Percentiles rank a stretch among this genome's conserved stretches.
Evolutionary conservation across 2,113 vertebrate species (phyloP).

Genomic region (Petromus typicus): DNA sequence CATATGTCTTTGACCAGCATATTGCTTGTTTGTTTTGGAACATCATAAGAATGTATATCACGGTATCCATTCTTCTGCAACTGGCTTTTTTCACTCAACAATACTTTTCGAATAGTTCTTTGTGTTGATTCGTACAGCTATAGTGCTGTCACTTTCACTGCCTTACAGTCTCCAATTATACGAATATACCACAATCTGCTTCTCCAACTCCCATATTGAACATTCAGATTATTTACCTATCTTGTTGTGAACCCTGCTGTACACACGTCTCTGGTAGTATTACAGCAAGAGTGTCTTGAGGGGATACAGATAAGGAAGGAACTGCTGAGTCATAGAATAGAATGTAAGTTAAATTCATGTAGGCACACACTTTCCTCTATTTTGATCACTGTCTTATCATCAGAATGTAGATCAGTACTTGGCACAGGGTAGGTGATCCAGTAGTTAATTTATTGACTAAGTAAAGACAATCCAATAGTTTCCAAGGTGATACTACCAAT

Average conservation of each 20-base stretch:
- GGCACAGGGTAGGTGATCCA: neutral
- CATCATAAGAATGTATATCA: neutral
- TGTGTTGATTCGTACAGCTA: neutral
- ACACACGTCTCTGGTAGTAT: neutral
- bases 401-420: neutral
- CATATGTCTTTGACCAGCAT: neutral
- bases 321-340: neutral
- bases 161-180: neutral
- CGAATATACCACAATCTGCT: neutral
- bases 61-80: neutral
- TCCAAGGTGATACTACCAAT: neutral
- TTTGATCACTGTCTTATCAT: neutral
- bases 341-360: neutral
- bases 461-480: conserved; percentile 38
- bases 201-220: neutral
- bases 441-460: neutral
- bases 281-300: conserved; percentile 47
- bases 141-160: conserved; percentile 28
- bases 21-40: conserved; percentile 18
- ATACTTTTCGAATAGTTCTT: conserved; percentile 20
- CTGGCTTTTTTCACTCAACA: neutral
- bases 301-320: neutral
- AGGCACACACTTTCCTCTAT: neutral
- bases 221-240: conserved; percentile 44
- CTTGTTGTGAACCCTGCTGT: neutral